Percentiles rank a stretch among this genome's conserved stretches.
Evolutionary conservation across 2,797 vertebrate genomes (phyloP).

Genomic region (Phyllotis vaccarum): DNA sequence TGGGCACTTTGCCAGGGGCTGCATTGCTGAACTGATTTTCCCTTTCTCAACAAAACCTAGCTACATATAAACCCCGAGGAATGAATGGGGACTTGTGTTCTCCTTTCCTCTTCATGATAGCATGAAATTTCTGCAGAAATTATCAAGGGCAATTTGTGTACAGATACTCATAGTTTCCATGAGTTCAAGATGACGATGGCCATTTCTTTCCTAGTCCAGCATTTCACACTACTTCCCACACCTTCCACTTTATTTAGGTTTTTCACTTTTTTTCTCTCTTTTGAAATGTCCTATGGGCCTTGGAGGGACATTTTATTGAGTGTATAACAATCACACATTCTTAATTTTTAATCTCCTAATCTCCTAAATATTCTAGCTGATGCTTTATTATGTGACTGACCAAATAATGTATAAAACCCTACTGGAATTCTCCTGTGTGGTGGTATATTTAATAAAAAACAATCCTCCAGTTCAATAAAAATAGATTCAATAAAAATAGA

Average conservation of each 20-base stretch:
- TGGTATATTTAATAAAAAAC: no score
- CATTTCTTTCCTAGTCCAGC: neutral
- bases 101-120: neutral
- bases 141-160: neutral
- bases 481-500: no score
- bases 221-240: neutral
- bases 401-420: neutral
- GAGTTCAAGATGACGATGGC: neutral
- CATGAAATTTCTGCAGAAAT: fast-evolving
- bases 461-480: no score
- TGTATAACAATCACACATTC: neutral
- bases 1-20: neutral
- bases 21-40: neutral
- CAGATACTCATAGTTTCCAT: neutral
- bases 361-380: neutral
- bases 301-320: neutral
- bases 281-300: neutral
- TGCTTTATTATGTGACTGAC: neutral
- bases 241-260: neutral
- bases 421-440: no score
- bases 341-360: neutral
- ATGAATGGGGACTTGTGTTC: neutral
- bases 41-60: neutral
- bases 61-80: no score
- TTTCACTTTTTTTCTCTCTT: neutral